These are phyloP conservation scores for Eristalinus sepulchralis DNA, from an alignment of 2,888 invertebrate species.

Conservation along the genomic window DNA sequence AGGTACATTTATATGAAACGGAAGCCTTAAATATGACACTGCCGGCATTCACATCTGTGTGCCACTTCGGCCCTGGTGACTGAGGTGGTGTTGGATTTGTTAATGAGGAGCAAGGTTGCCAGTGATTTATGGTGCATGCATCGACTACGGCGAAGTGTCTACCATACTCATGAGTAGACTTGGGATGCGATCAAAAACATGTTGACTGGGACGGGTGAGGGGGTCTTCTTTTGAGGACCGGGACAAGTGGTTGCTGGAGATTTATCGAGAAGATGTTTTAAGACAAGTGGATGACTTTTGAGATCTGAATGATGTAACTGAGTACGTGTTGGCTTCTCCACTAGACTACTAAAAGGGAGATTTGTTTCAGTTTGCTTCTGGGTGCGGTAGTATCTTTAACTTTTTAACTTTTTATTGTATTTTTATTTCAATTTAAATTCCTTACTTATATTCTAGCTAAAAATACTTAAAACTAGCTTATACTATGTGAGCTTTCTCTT, in stretches of 20 bases:
- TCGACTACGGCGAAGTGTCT: not conserved
- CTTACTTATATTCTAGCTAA: too few relatives aligned
- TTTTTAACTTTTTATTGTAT: not conserved
- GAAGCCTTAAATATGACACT: conserved; percentile 60
- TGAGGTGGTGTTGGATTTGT: conserved; percentile 4
- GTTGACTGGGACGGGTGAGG: not conserved
- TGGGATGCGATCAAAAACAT: not conserved
- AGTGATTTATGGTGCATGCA: not conserved
- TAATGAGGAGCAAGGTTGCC: conserved; percentile 66
- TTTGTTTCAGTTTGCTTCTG: not conserved
- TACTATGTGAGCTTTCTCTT: too few relatives aligned
- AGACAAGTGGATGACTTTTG: conserved; percentile 5
- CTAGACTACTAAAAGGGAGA: not conserved
- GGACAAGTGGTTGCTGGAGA: conserved; percentile 30
- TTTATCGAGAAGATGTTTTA: conserved; percentile 10
- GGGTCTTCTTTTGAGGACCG: conserved; percentile 45
- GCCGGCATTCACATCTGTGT: conserved; percentile 27
- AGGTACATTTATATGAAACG: conserved; percentile 51
- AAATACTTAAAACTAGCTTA: too few relatives aligned
- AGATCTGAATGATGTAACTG: conserved; percentile 21
- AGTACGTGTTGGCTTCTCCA: not conserved
- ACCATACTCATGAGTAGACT: not conserved
- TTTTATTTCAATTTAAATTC: too few relatives aligned
- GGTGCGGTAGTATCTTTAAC: not conserved
- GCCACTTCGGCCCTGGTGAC: conserved; percentile 20